Conservation (phyloP, 2,113 vertebrate genomes). For the Osmerus eperlanus region DNA sequence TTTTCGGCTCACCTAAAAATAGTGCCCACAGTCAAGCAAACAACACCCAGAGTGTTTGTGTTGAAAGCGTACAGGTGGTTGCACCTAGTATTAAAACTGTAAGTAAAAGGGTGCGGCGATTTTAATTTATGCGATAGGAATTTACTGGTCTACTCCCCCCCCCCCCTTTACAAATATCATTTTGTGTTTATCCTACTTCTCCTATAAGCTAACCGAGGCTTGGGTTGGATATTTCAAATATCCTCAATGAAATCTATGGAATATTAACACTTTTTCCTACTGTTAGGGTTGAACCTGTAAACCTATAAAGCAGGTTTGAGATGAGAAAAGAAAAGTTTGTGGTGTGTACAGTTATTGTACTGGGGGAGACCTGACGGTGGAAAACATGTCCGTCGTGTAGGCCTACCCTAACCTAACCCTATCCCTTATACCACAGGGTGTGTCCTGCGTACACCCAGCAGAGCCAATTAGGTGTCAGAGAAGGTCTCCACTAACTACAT, state of each 20-base stretch:
- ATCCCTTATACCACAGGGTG: neutral
- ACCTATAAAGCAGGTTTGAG: too few species aligned
- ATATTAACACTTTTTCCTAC: too few species aligned
- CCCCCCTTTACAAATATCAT: neutral
- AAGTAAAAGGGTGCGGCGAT: too few species aligned
- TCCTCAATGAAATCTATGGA: neutral
- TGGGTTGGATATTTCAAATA: conserved; percentile 11
- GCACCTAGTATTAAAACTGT: neutral
- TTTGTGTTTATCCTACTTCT: neutral
- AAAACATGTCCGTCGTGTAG: neutral
- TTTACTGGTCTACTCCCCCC: neutral
- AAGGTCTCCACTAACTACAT: neutral
- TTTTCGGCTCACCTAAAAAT: conserved; percentile 56
- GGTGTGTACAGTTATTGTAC: too few species aligned
- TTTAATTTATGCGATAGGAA: neutral
- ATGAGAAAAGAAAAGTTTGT: too few species aligned
- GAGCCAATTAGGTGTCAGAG: neutral
- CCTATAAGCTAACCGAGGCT: conserved; percentile 29
- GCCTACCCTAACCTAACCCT: neutral
- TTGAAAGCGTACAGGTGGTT: conserved; percentile 31
- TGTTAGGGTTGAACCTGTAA: too few species aligned
- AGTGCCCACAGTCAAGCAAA: conserved; percentile 31
- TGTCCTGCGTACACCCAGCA: neutral
- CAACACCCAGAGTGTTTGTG: conserved; percentile 32
- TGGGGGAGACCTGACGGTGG: neutral